Percentiles rank a stretch among this genome's conserved stretches.
Evolutionary conservation across 2,888 invertebrate species (phyloP).

Genomic region (Erebia aethiops): DNA sequence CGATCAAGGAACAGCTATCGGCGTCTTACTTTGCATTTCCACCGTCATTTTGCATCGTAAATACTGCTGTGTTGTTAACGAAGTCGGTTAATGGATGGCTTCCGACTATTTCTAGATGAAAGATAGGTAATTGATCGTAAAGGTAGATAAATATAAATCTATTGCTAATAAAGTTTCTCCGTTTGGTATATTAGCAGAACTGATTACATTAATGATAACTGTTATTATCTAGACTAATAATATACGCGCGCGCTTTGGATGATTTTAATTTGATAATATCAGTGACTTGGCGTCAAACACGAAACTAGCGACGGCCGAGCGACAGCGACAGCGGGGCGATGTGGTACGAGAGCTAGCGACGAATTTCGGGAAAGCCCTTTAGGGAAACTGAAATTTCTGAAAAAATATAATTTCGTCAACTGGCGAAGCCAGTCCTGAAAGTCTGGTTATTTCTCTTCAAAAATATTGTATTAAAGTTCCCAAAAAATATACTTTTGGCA

Average conservation of each 20-base stretch:
- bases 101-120: slow-evolving; percentile 18
- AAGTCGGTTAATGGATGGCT: slow-evolving; percentile 27
- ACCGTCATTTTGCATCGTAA: slow-evolving; percentile 35
- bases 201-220: slow-evolving; percentile 8
- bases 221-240: neutral
- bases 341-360: too few species aligned
- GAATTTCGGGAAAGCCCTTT: too few species aligned
- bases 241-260: slow-evolving; percentile 3
- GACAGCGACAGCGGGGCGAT: too few species aligned
- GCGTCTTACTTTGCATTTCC: slow-evolving; percentile 38
- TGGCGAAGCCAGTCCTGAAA: too few species aligned
- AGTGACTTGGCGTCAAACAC: too few species aligned
- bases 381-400: too few species aligned
- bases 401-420: too few species aligned
- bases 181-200: slow-evolving; percentile 11
- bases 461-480: too few species aligned
- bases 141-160: slow-evolving; percentile 19
- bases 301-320: too few species aligned
- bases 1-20: slow-evolving; percentile 34
- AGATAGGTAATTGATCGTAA: slow-evolving; percentile 22
- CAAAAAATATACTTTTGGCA: too few species aligned
- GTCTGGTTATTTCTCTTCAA: too few species aligned
- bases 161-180: slow-evolving; percentile 19
- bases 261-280: slow-evolving; percentile 10
- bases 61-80: slow-evolving; percentile 28